A percentile compares a stretch with the other conserved stretches of the same genome.
phyloP scores from a whole-genome alignment of 2,113 vertebrate genomes.

The Geococcyx californianus region DNA sequence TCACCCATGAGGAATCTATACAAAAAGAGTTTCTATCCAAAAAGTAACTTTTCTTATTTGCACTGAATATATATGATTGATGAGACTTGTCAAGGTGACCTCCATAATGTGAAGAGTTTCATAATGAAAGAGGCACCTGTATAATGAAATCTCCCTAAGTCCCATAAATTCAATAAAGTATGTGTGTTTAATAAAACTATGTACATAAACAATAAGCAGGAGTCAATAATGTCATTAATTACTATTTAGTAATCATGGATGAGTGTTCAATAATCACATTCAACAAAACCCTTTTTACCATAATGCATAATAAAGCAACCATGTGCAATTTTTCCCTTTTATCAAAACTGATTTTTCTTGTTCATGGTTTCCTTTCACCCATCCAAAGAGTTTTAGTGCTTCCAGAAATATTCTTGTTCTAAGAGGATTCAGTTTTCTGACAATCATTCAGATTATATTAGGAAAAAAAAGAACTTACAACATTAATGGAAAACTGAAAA shows the following conservation, averaged over 20 bases:
- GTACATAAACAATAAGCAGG: background rate
- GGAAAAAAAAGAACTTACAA: background rate
- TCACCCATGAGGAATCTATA: background rate
- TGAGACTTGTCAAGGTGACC: background rate
- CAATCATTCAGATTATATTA: background rate
- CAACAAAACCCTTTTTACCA: background rate
- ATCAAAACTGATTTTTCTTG: background rate
- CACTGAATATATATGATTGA: background rate
- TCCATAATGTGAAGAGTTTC: background rate
- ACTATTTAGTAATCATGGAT: background rate
- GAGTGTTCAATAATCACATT: conserved; percentile 9
- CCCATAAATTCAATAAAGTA: background rate
- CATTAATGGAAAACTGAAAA: background rate
- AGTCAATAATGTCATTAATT: background rate
- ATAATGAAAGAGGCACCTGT: background rate
- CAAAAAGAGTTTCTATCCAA: background rate
- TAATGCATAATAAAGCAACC: background rate
- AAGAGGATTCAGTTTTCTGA: background rate
- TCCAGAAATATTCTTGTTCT: background rate
- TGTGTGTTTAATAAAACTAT: background rate
- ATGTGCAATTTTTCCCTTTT: background rate
- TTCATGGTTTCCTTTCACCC: background rate
- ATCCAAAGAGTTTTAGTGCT: background rate
- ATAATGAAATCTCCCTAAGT: background rate
- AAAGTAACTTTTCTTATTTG: background rate